Percentiles rank a stretch among this genome's conserved stretches.
These are phyloP conservation scores for Sphaeramia orbicularis DNA, from an alignment of 2,797 vertebrate species.

Conservation along the genomic window DNA sequence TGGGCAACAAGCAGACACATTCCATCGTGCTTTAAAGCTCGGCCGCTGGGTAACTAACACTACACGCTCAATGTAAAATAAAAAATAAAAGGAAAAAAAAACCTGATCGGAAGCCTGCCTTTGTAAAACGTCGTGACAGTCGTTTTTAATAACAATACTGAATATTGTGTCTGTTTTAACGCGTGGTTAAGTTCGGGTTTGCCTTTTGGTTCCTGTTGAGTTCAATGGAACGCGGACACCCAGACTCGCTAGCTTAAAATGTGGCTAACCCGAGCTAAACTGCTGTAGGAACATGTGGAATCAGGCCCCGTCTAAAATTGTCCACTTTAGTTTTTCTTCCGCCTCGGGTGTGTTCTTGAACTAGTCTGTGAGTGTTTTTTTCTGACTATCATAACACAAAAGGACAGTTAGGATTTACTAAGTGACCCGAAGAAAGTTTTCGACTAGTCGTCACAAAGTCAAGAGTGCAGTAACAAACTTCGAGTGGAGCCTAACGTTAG, in stretches of 20 bases:
- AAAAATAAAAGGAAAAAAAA: not conserved
- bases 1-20: slow-evolving; percentile 81
- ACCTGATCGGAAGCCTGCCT: not conserved
- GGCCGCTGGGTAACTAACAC: slow-evolving; percentile 63
- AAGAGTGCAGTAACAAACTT: slow-evolving; percentile 52
- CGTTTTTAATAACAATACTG: not conserved
- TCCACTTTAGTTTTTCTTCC: accelerated
- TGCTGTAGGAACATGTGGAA: slow-evolving; percentile 67
- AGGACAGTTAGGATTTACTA: not conserved
- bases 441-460: slow-evolving; percentile 55
- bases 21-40: slow-evolving; percentile 68
- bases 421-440: slow-evolving; percentile 71
- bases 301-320: slow-evolving; percentile 32
- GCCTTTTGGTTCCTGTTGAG: slow-evolving; percentile 42
- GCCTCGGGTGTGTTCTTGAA: accelerated
- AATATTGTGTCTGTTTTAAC: accelerated
- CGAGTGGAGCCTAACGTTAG: slow-evolving; percentile 20
- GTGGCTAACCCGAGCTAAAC: slow-evolving; percentile 77
- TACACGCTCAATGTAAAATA: not conserved
- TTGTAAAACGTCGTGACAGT: not conserved
- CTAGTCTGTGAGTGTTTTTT: not conserved
- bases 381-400: accelerated
- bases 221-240: slow-evolving; percentile 56
- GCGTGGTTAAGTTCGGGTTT: slow-evolving; percentile 8
- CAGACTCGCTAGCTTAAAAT: slow-evolving; percentile 70